Conservation (phyloP, 92 coral and sea anemone genomes). For the Actinostola sp. region DNA sequence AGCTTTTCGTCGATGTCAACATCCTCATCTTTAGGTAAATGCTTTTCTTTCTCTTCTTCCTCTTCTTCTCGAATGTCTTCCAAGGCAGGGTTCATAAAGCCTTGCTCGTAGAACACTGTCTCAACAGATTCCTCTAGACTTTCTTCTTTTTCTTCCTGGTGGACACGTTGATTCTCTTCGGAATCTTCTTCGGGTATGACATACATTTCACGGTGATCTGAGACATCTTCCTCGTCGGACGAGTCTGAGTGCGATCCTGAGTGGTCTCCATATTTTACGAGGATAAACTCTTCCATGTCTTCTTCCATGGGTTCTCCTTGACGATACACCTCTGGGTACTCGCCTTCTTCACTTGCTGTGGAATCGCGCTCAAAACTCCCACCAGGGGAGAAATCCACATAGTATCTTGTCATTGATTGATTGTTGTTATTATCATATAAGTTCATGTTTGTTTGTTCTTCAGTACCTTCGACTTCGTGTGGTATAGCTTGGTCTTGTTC, state of each 20-base stretch:
- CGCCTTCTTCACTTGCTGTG: constrained; percentile 62
- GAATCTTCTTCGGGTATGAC: constrained; percentile 87
- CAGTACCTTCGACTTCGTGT: constrained; percentile 32
- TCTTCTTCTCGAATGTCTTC: constrained; percentile 73
- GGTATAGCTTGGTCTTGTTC: constrained; percentile 26
- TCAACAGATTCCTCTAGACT: constrained; percentile 46
- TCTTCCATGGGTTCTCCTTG: constrained; percentile 80
- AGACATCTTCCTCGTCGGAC: constrained; percentile 71
- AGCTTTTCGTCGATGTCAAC: constrained; percentile 70
- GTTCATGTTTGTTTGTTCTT: constrained; percentile 24
- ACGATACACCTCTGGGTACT: constrained; percentile 72
- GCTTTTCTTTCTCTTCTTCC: constrained; percentile 51
- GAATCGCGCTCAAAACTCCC: constrained; percentile 77
- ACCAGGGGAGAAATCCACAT: constrained; percentile 79
- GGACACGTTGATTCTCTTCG: constrained; percentile 16
- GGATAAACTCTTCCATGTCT: constrained; percentile 84
- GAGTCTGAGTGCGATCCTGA: constrained; percentile 52
- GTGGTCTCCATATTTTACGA: constrained; percentile 73
- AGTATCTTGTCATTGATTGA: constrained; percentile 59
- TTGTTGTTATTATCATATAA: constrained; percentile 51
- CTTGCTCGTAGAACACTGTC: constrained; percentile 44
- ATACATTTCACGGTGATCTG: constrained; percentile 85
- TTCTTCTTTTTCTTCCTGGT: background rate
- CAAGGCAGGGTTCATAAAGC: constrained; percentile 54
- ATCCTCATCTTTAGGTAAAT: constrained; percentile 39